Percentiles rank a stretch among this genome's conserved stretches.
Conservation (phyloP, 2,888 invertebrate genomes). For the Acronicta leporina region DNA sequence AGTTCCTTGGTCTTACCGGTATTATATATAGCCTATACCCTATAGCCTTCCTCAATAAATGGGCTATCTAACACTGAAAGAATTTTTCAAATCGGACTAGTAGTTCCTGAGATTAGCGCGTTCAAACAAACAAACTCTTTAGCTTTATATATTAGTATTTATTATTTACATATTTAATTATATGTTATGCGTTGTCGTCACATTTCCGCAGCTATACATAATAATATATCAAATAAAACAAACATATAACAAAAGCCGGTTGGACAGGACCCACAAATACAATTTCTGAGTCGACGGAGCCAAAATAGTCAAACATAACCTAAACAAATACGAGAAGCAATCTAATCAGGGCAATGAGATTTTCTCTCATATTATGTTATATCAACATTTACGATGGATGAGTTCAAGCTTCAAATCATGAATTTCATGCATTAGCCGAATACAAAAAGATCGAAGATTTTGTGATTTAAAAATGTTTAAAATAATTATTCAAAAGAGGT, state of each 20-base stretch:
- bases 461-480: too few relatives aligned
- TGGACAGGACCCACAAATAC: constrained; percentile 9
- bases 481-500: too few relatives aligned
- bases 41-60: too few relatives aligned
- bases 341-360: constrained; percentile 46
- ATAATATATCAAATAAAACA: background rate
- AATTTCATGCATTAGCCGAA: background rate
- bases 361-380: constrained; percentile 24
- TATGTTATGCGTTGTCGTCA: background rate
- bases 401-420: constrained; percentile 6
- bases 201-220: background rate
- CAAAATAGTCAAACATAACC: constrained; percentile 38
- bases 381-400: constrained; percentile 35
- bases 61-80: too few relatives aligned
- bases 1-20: too few relatives aligned
- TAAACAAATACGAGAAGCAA: constrained; percentile 42
- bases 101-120: too few relatives aligned
- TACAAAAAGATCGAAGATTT: too few relatives aligned
- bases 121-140: too few relatives aligned
- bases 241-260: constrained; percentile 7
- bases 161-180: background rate
- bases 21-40: too few relatives aligned
- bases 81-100: too few relatives aligned
- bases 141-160: too few relatives aligned
- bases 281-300: constrained; percentile 19